phyloP scores from a whole-genome alignment of 2,113 vertebrate species.

The Cercopithecus mona region DNA sequence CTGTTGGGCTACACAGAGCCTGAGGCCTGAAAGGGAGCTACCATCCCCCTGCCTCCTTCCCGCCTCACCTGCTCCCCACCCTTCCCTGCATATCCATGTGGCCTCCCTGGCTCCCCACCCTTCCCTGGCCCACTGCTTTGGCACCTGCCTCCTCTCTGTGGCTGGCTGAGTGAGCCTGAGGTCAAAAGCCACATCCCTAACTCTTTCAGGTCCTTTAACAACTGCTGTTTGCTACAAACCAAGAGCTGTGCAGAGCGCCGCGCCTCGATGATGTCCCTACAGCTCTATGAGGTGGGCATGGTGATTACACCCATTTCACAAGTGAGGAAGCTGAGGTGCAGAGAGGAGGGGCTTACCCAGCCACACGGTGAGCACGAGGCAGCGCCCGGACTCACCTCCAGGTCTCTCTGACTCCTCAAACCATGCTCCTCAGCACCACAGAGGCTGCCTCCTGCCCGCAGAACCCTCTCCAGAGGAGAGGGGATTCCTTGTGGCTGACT shows the following conservation, averaged over 20 bases:
- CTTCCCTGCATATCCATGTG: too few species aligned
- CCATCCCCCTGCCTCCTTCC: neutral
- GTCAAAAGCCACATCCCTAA: neutral
- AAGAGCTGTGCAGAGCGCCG: neutral
- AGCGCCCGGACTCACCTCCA: neutral
- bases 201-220: neutral
- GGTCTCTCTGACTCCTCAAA: neutral
- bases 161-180: neutral
- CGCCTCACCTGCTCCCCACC: neutral
- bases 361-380: neutral
- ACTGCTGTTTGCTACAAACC: neutral
- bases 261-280: fast-evolving
- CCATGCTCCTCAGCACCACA: neutral
- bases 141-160: neutral
- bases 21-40: neutral
- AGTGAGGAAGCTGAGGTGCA: neutral
- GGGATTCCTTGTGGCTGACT: constrained; percentile 58
- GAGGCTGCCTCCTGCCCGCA: neutral
- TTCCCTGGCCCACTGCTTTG: neutral
- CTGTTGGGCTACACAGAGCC: fast-evolving
- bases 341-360: neutral
- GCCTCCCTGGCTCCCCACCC: too few species aligned
- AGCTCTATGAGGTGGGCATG: neutral
- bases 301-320: neutral
- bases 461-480: neutral